Percentiles rank a stretch among this genome's conserved stretches.
Conservation (phyloP, 2,113 vertebrate genomes). For the Pelecanoides urinatrix region DNA sequence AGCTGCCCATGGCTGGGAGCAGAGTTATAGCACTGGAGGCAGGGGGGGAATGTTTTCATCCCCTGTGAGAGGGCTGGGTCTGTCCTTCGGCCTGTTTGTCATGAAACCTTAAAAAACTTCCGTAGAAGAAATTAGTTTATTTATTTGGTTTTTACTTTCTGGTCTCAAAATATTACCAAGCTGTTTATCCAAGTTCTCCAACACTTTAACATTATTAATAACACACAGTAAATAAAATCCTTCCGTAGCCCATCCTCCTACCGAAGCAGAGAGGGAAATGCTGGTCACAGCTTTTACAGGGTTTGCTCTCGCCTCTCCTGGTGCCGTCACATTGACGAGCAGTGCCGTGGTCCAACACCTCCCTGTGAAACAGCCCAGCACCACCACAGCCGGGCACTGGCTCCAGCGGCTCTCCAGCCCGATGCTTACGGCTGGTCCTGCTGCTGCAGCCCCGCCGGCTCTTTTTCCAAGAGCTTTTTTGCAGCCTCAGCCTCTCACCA, state of each 20-base stretch:
- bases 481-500: background rate
- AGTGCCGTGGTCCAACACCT: background rate
- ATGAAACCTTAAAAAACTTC: background rate
- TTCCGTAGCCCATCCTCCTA: background rate
- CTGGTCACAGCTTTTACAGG: background rate
- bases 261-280: background rate
- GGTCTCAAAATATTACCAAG: background rate
- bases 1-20: background rate
- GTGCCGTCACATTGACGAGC: background rate
- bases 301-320: background rate
- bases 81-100: background rate
- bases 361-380: background rate
- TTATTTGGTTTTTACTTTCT: constrained; percentile 31
- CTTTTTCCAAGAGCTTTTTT: background rate
- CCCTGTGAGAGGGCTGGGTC: background rate
- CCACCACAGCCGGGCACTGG: background rate
- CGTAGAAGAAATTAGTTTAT: background rate
- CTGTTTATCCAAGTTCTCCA: background rate
- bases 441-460: background rate
- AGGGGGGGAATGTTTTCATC: background rate
- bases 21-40: background rate
- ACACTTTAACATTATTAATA: background rate
- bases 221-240: background rate
- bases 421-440: background rate
- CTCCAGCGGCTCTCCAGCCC: background rate